Conservation (phyloP, 2,113 vertebrate genomes). For the Copsychus sechellarum region DNA sequence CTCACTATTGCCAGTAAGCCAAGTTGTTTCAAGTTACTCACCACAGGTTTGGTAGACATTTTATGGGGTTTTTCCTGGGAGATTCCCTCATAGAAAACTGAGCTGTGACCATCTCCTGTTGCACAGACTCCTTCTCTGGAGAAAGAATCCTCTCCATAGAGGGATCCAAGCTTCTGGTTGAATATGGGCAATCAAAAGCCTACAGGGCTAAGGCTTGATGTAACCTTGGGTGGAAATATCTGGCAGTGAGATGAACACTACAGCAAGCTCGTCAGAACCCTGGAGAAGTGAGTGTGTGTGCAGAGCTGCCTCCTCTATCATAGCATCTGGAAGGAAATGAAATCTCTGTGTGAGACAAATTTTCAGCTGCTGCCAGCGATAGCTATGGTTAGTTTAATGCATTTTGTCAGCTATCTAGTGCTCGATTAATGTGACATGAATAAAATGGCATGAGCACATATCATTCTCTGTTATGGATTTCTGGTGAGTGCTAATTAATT, state of each 20-base stretch:
- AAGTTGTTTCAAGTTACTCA: background rate
- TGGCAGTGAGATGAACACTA: background rate
- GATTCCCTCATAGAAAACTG: background rate
- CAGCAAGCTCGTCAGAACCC: rapidly evolving
- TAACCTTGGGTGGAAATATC: background rate
- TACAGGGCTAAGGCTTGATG: background rate
- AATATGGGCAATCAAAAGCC: background rate
- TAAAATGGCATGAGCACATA: slow-evolving; percentile 52
- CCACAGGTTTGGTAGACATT: background rate
- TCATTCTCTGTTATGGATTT: slow-evolving; percentile 50
- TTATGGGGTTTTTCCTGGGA: background rate
- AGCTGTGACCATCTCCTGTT: rapidly evolving
- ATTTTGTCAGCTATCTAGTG: slow-evolving; percentile 50
- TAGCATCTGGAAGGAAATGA: background rate
- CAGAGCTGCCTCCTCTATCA: background rate
- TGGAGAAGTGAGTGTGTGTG: background rate
- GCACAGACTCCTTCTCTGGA: background rate
- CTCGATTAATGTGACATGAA: slow-evolving; percentile 64
- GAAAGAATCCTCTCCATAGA: background rate
- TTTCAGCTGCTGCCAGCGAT: background rate
- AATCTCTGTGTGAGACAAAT: slow-evolving; percentile 25
- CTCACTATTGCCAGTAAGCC: background rate
- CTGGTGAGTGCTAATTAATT: slow-evolving; percentile 70
- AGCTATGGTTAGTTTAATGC: slow-evolving; percentile 33
- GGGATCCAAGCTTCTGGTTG: background rate